Evolutionary conservation across 1,140 invertebrate species (phyloP), one percentile per base, ranked within the genome.

Genomic region (Hyposmocoma kahamanoa): DNA sequence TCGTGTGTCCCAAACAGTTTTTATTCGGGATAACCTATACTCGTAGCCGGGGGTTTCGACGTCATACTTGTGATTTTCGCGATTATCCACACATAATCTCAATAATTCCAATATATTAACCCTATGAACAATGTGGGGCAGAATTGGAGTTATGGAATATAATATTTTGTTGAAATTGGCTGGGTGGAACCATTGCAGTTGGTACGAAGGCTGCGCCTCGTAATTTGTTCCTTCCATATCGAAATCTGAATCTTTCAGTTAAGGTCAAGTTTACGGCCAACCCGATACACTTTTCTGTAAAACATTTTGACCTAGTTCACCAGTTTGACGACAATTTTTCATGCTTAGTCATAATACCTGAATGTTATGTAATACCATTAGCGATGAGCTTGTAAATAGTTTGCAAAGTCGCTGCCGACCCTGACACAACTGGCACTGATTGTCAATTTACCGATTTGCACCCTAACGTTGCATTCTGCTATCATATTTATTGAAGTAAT

Each of bases 191-290:
- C 2, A 13, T 30, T 8, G 28, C 28, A 30, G 28, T 30, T n/a
- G 2, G 1, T 30, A 30, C 28, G 10, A 13, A 13, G 10, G 28
- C 28, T 30, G 28, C 10, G 28, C 28, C 28, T 30, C 28, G 28
- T 30, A 13, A 30, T 30, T 30, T 13, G 13, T n/a, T 30, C 28
- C 28, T 8, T 10, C 28, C 10, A 36, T 36, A 36, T 36, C 32
- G 32, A 36, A 10, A 15, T 36, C 32, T 36, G 15, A 15, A 30
- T 13, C 60, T 67, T 71, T 56, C 50, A 28, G 26, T 47, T 58
- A 72, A 84, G 79, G 77, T 81, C 81, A 81, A 81, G 75, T 80
- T 81, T 78, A 78, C 50, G 71, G 66, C 47, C 65, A 41, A 1
- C 11, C 39, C 39, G 30, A 17, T 17, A 24, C 15, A 32, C 10